Conservation (phyloP, 2,113 vertebrate genomes). For the Leucoraja erinaceus region DNA sequence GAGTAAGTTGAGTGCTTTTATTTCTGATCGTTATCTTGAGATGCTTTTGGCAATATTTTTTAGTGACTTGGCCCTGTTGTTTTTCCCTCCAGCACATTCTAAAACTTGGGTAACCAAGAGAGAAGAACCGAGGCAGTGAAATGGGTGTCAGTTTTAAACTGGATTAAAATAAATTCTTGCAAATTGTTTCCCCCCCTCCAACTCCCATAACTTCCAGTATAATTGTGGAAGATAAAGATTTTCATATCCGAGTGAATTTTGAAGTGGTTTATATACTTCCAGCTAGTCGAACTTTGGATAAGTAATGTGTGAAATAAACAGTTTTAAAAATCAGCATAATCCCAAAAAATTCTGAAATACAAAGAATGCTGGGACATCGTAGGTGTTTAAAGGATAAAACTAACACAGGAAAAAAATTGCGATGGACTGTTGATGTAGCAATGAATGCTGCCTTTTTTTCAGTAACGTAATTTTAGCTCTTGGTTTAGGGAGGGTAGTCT, state of each 20-base stretch:
- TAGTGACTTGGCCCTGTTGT: neutral
- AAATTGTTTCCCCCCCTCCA: neutral
- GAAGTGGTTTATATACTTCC: neutral
- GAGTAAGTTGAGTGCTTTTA: neutral
- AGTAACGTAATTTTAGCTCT: neutral
- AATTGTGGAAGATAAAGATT: neutral
- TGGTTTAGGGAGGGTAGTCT: neutral
- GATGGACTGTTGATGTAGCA: neutral
- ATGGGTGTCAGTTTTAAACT: neutral
- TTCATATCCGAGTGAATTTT: neutral
- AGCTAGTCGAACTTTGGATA: neutral
- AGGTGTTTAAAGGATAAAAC: neutral
- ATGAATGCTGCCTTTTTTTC: neutral
- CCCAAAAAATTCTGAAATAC: neutral
- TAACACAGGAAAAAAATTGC: neutral
- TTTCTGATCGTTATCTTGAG: neutral
- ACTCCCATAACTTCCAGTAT: neutral
- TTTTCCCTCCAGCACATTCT: neutral
- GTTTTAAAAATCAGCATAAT: neutral
- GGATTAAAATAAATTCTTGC: neutral
- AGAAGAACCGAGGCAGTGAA: neutral
- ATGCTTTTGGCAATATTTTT: neutral
- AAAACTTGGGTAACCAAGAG: neutral
- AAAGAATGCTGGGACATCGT: neutral
- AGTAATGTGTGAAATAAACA: neutral